Evolutionary conservation across 30 jellyfish, hydroid and myxozoan species (phyloP), one percentile per base, ranked within the genome.

Genomic region (Hydra vulgaris): DNA sequence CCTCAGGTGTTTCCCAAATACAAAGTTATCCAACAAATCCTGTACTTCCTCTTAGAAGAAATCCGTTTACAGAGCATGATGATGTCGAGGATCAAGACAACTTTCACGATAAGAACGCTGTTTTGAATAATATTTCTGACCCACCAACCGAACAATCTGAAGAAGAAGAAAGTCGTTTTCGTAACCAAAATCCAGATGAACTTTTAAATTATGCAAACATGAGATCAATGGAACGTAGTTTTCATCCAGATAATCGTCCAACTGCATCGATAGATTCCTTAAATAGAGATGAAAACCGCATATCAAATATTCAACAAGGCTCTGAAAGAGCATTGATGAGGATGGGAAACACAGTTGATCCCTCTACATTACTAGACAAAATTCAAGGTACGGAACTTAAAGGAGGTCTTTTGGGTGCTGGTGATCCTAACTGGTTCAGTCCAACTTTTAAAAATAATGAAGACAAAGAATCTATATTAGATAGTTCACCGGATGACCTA

Each of bases 71-170:
- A 17, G 77, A 90, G 23, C 80, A 79, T 74, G 90, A 86, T 55
- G 83, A 70, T 20, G 89, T 82, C 27, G 68, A 82, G 83, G 72
- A 90, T 23, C 71, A 73, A 75, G 89, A 86, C 53, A 86, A 56
- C 24, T 61, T 61, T 53, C 61, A 23, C 26, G 76, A 24, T 0
- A 53, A 69, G n/a, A 67, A 23, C 26, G 72, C 23, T 27, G 87
- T 95, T 16, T 89, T 92, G 7, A 94, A 94, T 81, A 96, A 94
- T 73, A 76, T 94, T 21, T 94, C 99, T 15, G 99, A 94, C 79
- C 96, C 99, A 27, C 67, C 77, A 18, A 17, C 79, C 7, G 79
- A 40, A 53, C 40, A 77, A 26, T 16, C 27, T 1, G 54, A 78
- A 17, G 67, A 27, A 73, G 81, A 78, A 23, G 61, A 27, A 73